Evolutionary conservation across 2,888 invertebrate genomes (phyloP), one percentile per base, ranked within the genome.

Genomic region (Epirrhoe tristata): DNA sequence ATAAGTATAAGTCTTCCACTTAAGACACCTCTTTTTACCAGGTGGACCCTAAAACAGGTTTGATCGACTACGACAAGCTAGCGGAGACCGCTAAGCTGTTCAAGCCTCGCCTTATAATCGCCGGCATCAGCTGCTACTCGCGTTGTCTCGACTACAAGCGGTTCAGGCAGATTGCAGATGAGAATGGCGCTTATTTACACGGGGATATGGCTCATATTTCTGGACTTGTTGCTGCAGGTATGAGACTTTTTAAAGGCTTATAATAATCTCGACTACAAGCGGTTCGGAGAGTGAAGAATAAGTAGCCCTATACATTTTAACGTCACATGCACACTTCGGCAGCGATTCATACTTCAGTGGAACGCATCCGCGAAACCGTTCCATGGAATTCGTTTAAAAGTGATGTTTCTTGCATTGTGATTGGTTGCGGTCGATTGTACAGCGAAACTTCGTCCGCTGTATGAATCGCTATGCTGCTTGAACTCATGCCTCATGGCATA

Each of bases 121-220:
- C 99, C 50, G 99, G 98, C 12, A 95, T 98, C 17, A 98, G 98
- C 75, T 99, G 98, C 83, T 99, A 99, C 86, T 97, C 99, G 0
- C 95, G 99, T 55, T 96, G 97, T 74, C 94, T 99, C 72, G 98
- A 99, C 89, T 99, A 99, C 87, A 96, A 96, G 77, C 94, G 96
- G 10, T 99, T 99, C 93, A 94, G 96, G 24, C 94, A 97, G 86
- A 96, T 98, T 59, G 96, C 97, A 43, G 96, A 98, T 81, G 96
- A 97, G 67, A 96, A 96, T 74, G 97, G 97, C 43, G 97, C 99
- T 0, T 97, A 97, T 80, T 88, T 99, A 58, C 95, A 99, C 94
- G 96, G 98, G 14, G 99, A 99, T 86, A 99, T 99, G 98, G 98
- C 99, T 0, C 99, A 99, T 85, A 95, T 99, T 58, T 97, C 98